A percentile compares a stretch with the other conserved stretches of the same genome.
phyloP scores from a whole-genome alignment of 2,797 vertebrate species.

The Melopsittacus undulatus region DNA sequence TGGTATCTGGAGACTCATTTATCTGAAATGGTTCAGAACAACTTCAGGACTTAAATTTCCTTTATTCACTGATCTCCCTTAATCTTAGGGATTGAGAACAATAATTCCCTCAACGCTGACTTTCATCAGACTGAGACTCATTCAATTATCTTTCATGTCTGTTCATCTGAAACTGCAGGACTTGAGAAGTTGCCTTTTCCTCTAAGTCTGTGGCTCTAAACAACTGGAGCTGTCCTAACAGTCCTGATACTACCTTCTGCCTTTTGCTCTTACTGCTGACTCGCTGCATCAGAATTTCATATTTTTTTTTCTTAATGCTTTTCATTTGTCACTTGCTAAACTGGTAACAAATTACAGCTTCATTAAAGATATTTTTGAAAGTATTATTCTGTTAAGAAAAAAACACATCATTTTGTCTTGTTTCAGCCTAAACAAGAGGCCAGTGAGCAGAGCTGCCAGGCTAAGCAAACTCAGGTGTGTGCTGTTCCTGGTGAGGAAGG shows the following conservation, averaged over 20 bases:
- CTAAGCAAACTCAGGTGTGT: not conserved
- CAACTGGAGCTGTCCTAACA: not conserved
- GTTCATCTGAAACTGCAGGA: not conserved
- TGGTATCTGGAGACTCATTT: not conserved
- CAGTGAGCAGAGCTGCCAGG: not conserved
- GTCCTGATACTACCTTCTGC: not conserved
- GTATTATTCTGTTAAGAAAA: not conserved
- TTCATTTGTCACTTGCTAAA: not conserved
- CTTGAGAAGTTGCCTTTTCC: slow-evolving; percentile 9
- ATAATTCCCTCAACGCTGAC: not conserved
- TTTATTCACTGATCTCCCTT: slow-evolving; percentile 19
- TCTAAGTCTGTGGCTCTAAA: not conserved
- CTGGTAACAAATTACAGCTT: not conserved
- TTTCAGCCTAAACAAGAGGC: not conserved
- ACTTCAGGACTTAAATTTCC: slow-evolving; percentile 2
- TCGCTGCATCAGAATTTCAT: not conserved
- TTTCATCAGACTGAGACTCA: slow-evolving; percentile 22
- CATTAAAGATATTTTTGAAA: not conserved
- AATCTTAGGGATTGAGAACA: slow-evolving; percentile 26
- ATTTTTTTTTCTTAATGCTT: not conserved
- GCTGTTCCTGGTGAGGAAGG: not conserved
- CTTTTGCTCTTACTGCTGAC: not conserved
- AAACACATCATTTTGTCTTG: not conserved
- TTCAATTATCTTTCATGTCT: not conserved
- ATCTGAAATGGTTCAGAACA: slow-evolving; percentile 17